Evolutionary conservation across 2,113 vertebrate genomes (phyloP), one percentile per base, ranked within the genome.

Genomic region (Sturnus vulgaris): DNA sequence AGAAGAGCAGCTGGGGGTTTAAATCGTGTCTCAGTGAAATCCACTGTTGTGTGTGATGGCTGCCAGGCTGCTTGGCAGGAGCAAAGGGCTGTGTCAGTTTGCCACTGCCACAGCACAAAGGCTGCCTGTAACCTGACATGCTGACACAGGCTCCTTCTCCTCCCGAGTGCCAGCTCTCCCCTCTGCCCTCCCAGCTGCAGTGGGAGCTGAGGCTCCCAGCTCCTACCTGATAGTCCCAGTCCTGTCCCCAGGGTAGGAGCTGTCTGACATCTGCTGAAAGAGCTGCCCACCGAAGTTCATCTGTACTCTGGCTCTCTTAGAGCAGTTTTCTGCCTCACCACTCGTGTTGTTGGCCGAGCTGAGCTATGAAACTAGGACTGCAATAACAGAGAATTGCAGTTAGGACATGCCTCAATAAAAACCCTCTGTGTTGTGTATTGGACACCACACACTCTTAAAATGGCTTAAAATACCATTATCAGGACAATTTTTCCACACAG

Each of bases 301-400:
- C 65, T 64, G 35, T 30, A 61, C 52, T 46, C 79, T 73, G 82
- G 52, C 90, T 93, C 64, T 57, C 37, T 17, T n/a, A 20, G 71
- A 70, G 52, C 55, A 70, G 55, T 77, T 86, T 94, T 96, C 94
- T 93, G 90, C 76, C 87, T 93, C 93, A 86, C 40, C 88, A 93
- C 90, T 92, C 68, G 31, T 57, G 37, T 19, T 87, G 50, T 64
- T 92, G 93, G 66, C 90, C 95, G 82, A 90, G 76, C 63, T 86
- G 71, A 75, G 72, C 93, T 86, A 33, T 46, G 88, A 73, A 88
- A 52, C 69, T 27, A 28, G 52, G 76, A 42, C 69, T 81, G 68
- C 33, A 63, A 90, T 78, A 90, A 96, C 90, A 93, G 60, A 90
- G 66, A 83, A 90, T 63, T 90, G 63, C 31, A 61, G 59, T 94